Evolutionary conservation across 2,888 invertebrate species (phyloP).

Genomic region (Aphidius colemani): DNA sequence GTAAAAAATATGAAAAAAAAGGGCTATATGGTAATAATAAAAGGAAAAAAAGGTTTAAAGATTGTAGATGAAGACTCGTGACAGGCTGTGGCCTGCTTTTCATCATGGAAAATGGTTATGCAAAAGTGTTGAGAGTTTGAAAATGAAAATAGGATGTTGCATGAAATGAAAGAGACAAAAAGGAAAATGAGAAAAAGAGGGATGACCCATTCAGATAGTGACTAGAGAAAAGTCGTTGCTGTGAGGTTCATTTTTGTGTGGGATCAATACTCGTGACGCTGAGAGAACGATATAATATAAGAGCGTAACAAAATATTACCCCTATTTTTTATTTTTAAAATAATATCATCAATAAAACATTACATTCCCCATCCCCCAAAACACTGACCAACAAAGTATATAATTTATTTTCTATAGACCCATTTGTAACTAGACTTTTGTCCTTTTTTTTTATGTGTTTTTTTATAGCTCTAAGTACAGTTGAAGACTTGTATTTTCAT

Average conservation of each 20-base stretch:
- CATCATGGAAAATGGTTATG: background rate
- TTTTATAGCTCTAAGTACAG: too few relatives aligned
- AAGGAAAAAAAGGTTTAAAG: too few relatives aligned
- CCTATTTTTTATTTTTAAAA: background rate
- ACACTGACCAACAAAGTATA: too few relatives aligned
- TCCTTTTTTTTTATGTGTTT: too few relatives aligned
- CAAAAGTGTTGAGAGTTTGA: slow-evolving; percentile 3
- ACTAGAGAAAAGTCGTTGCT: slow-evolving; percentile 41
- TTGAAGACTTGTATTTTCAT: too few relatives aligned
- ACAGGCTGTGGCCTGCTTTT: too few relatives aligned
- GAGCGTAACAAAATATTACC: slow-evolving; percentile 31
- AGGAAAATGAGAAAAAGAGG: slow-evolving; percentile 38
- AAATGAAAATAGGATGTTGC: background rate
- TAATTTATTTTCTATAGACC: too few relatives aligned
- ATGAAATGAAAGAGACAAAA: slow-evolving; percentile 24
- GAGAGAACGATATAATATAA: slow-evolving; percentile 41
- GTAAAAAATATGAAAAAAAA: too few relatives aligned
- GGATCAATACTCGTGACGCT: slow-evolving; percentile 57
- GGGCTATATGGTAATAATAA: too few relatives aligned
- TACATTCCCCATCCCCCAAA: background rate
- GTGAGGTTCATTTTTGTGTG: slow-evolving; percentile 36
- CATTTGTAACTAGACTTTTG: too few relatives aligned
- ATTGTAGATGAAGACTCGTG: too few relatives aligned
- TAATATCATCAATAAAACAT: slow-evolving; percentile 3
- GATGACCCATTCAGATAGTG: slow-evolving; percentile 53